Base-by-base conservation (phyloP, 2,888 invertebrate species). In the Aspidiotus destructor region DNA sequence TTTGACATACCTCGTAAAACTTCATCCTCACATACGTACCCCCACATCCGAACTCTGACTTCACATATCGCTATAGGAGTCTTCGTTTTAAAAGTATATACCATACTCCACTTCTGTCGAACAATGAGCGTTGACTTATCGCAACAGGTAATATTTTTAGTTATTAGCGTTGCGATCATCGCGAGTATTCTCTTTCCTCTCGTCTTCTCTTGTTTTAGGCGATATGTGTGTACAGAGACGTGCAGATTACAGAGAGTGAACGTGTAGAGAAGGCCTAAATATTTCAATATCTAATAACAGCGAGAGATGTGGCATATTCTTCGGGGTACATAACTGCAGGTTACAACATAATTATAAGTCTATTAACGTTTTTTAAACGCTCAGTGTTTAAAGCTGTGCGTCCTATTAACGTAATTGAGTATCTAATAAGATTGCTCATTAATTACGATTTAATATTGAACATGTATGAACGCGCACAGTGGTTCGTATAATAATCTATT, bases 321-420 rank as follows among this genome's bases (percentile, higher is more conserved):
- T 8, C 41, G 60, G 67, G 17, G 55, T 55, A 58, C 60, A 58
- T 67, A 67, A 67, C 60, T 67, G 58, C 67, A 41, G 67, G 67
- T 67, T 60, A 58, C 58, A 67, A 67, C 67, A 67, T 67, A 67
- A 67, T 67, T 67, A 67, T 67, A 67, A 67, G 67, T 67, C 67
- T 67, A 67, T 67, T 67, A 65, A 67, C 58, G 44, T 60, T 28
- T 28, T 28, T 28, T 58, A 67, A 67, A 44, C 57, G 48, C 60
- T 58, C 57, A 28, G 58, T 60, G 58, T 67, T 67, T 40, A 60
- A 67, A 67, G 40, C 58, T 67, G 42, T 67, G 44, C 67, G 58
- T 67, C 67, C 67, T 67, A 67, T 67, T 67, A 67, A 57, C 41
- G 57, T 58, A 67, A 67, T 67, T 58, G 58, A 44, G 67, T 58